Conservation (phyloP, 1,140 invertebrate genomes). For the Cotesia typhae region DNA sequence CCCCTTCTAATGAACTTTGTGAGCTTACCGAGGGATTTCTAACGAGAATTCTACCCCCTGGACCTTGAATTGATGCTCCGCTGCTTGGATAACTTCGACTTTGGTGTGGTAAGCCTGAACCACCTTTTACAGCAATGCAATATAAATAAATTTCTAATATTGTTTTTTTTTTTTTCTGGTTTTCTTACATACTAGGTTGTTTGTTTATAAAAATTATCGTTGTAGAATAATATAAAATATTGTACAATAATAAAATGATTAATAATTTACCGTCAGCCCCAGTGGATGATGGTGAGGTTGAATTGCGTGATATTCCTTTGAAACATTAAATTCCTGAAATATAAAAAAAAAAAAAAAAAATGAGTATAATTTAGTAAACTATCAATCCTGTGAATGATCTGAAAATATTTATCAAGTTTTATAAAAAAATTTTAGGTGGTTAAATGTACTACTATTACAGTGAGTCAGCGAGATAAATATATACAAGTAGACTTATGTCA, state of each 20-base stretch:
- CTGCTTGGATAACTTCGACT: constrained; percentile 65
- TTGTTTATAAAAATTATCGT: not conserved
- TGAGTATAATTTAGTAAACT: constrained; percentile 10
- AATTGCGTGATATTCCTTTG: constrained; percentile 71
- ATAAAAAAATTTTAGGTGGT: too few relatives aligned
- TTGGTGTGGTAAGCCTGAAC: constrained; percentile 58
- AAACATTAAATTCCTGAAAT: constrained; percentile 72
- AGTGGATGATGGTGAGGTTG: constrained; percentile 57
- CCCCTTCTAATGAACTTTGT: constrained; percentile 79
- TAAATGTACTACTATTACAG: too few relatives aligned
- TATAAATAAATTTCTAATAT: too few relatives aligned
- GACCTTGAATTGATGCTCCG: constrained; percentile 43
- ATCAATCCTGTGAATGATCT: too few relatives aligned
- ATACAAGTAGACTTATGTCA: too few relatives aligned
- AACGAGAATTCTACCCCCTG: constrained; percentile 45
- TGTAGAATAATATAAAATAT: not conserved
- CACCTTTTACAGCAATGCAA: constrained; percentile 20
- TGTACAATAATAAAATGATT: not conserved
- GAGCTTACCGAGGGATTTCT: constrained; percentile 82
- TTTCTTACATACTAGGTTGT: too few relatives aligned
- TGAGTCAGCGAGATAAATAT: too few relatives aligned
- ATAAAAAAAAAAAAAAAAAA: constrained; percentile 30
- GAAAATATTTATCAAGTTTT: too few relatives aligned
- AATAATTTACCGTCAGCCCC: constrained; percentile 37
- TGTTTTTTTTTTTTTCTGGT: too few relatives aligned